Evolutionary conservation across 2,888 invertebrate species (phyloP).

Genomic region (Drosophila stalkeri): DNA sequence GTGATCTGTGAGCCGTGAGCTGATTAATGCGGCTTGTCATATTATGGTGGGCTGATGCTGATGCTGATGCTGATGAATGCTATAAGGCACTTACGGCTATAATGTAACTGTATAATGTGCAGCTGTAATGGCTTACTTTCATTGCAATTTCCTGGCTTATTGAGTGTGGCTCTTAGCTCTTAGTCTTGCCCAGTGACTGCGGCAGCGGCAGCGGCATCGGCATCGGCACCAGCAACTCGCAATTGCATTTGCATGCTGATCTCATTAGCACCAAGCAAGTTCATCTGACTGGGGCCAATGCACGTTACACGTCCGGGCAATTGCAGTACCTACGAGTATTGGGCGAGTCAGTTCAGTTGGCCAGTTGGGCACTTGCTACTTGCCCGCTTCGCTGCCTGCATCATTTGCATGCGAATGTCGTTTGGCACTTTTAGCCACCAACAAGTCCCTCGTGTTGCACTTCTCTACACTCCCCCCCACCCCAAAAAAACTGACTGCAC

Average conservation of each 20-base stretch:
- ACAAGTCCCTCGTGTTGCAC: conserved; percentile 22
- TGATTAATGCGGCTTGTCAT: conserved; percentile 62
- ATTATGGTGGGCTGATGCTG: conserved; percentile 49
- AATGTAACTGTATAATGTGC: conserved; percentile 44
- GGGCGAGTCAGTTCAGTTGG: conserved; percentile 27
- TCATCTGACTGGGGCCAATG: conserved; percentile 62
- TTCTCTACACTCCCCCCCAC: too few relatives aligned
- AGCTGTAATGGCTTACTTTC: conserved; percentile 63
- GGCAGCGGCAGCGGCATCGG: neutral
- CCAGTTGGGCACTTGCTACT: conserved; percentile 23
- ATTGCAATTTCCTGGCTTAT: conserved; percentile 71
- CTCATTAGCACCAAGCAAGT: conserved; percentile 77
- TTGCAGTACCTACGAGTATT: conserved; percentile 50
- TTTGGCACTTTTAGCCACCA: conserved; percentile 69
- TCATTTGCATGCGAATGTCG: conserved; percentile 81
- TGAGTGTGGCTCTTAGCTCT: conserved; percentile 35
- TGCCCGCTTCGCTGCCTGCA: conserved; percentile 48
- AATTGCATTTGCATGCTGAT: conserved; percentile 71
- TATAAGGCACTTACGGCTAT: conserved; percentile 53
- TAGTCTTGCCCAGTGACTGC: conserved; percentile 30
- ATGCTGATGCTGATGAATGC: conserved; percentile 55
- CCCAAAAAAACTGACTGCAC: neutral
- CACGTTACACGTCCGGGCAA: conserved; percentile 44
- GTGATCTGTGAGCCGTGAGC: conserved; percentile 24
- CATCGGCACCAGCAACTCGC: neutral